Evolutionary conservation across 2,797 vertebrate species (phyloP).

Genomic region (Bucorvus abyssinicus): DNA sequence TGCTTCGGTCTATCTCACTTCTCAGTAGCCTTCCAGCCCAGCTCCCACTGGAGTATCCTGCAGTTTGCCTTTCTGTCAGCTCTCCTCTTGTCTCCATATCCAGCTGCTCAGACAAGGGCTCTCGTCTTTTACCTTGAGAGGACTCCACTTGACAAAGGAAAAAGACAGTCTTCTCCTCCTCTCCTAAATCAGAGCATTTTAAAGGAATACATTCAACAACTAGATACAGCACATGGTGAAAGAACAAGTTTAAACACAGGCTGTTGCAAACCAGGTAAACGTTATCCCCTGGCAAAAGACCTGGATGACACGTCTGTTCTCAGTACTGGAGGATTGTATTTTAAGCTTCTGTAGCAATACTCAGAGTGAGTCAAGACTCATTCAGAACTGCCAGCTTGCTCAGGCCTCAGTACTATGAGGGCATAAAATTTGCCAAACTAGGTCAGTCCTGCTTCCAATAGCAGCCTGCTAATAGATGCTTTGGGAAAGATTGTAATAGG

Average conservation of each 20-base stretch:
- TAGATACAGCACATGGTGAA: background rate
- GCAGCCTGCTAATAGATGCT: background rate
- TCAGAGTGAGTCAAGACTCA: background rate
- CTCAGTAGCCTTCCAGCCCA: background rate
- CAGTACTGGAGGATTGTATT: background rate
- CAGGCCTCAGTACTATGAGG: background rate
- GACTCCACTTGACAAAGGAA: background rate
- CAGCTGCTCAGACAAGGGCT: background rate
- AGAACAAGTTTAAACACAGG: background rate
- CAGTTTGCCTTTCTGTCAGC: background rate
- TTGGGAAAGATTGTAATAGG: background rate
- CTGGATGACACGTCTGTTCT: background rate
- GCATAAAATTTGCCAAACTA: background rate
- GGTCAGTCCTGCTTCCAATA: background rate
- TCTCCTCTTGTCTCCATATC: background rate
- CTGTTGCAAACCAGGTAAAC: background rate
- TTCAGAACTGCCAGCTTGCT: background rate
- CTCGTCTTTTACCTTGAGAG: background rate
- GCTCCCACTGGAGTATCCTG: background rate
- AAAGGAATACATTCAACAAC: background rate
- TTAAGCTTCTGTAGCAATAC: background rate
- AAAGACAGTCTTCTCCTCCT: background rate
- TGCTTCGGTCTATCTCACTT: background rate
- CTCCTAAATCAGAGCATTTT: background rate
- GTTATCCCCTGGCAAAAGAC: background rate